These are phyloP conservation scores for Dromaius novaehollandiae DNA, from an alignment of 2,113 vertebrate genomes.

Conservation along the genomic window DNA sequence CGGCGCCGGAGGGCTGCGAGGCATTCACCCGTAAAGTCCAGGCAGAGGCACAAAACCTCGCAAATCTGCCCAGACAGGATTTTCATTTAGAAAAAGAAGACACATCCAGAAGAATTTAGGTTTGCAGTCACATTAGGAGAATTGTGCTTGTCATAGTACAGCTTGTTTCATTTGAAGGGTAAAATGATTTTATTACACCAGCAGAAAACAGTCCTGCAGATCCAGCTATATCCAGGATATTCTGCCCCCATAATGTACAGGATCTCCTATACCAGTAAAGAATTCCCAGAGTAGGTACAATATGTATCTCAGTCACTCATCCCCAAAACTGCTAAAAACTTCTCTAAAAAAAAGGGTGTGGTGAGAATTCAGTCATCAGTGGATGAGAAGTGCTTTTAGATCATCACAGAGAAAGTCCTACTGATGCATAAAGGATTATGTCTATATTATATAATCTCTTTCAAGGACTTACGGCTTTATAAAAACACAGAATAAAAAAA, in stretches of 20 bases:
- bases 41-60: conserved; percentile 31
- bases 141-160: not conserved
- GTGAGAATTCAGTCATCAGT: not conserved
- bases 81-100: conserved; percentile 1
- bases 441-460: not conserved
- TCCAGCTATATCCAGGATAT: not conserved
- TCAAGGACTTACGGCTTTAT: not conserved
- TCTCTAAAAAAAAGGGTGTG: not conserved
- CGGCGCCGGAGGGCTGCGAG: fast-evolving
- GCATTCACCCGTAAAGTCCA: not conserved
- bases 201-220: not conserved
- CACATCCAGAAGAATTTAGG: not conserved
- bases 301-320: not conserved
- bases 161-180: not conserved
- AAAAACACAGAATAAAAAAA: not conserved
- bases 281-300: not conserved
- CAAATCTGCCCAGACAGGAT: conserved; percentile 17
- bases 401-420: not conserved
- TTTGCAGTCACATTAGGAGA: not conserved
- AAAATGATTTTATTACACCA: not conserved
- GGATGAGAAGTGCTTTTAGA: not conserved
- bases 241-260: not conserved
- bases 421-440: not conserved
- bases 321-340: not conserved
- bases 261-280: not conserved